Evolutionary conservation across 2,113 vertebrate species (phyloP).

Genomic region (Gila orcuttii): DNA sequence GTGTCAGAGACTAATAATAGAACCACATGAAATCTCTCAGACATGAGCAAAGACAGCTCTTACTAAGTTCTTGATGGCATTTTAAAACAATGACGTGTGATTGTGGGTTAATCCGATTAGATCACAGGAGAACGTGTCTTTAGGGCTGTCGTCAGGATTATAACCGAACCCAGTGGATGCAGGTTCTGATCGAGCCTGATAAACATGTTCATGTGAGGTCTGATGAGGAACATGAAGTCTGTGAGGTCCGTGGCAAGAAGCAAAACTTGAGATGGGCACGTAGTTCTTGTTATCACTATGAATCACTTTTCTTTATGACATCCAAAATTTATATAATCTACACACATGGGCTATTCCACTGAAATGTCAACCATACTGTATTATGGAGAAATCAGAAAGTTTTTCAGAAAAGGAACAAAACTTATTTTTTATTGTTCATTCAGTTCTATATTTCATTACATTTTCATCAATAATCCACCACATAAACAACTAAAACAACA

Average conservation of each 20-base stretch:
- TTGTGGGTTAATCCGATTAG: constrained; percentile 8
- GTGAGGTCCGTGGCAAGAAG: too few species aligned
- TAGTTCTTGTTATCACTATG: neutral
- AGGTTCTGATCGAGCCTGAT: constrained; percentile 42
- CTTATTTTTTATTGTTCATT: neutral
- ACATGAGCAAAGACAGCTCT: neutral
- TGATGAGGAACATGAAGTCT: neutral
- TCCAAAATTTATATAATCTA: neutral
- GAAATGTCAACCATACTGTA: neutral
- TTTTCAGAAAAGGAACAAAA: neutral
- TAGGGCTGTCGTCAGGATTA: constrained; percentile 25
- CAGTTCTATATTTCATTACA: neutral
- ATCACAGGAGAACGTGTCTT: constrained; percentile 1
- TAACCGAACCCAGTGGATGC: neutral
- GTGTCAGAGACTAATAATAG: constrained; percentile 11
- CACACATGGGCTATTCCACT: neutral
- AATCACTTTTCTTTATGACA: neutral
- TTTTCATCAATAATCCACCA: neutral
- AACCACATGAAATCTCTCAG: neutral
- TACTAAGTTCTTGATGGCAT: constrained; percentile 13
- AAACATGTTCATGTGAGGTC: constrained; percentile 25
- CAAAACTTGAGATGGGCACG: neutral
- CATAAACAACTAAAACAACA: neutral
- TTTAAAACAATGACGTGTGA: constrained; percentile 34
- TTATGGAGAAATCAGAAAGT: neutral